Conservation (phyloP, 92 coral and sea anemone genomes). For the Siderastrea radians region DNA sequence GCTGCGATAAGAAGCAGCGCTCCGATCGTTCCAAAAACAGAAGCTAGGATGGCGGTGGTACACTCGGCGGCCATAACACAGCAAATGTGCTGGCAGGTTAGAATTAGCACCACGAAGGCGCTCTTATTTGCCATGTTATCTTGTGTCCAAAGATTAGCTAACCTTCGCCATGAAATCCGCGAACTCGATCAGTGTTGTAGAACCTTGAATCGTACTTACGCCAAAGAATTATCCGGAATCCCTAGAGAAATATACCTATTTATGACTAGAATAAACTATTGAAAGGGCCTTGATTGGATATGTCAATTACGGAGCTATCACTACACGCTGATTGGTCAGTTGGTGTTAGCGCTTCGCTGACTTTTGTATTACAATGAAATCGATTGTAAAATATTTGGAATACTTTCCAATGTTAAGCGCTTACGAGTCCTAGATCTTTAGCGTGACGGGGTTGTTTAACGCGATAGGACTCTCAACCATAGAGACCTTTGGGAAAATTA, state of each 20-base stretch:
- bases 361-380: conserved; percentile 37
- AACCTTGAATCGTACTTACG: conserved; percentile 1
- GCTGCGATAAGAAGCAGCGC: conserved; percentile 51
- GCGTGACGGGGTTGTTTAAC: not conserved
- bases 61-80: conserved; percentile 54
- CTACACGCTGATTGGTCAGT: conserved; percentile 69
- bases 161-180: conserved; percentile 8
- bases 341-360: conserved; percentile 62
- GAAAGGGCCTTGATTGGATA: conserved; percentile 47
- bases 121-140: conserved; percentile 12
- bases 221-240: conserved; percentile 36
- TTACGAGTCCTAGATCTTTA: not conserved
- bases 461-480: not conserved
- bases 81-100: conserved; percentile 27
- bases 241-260: conserved; percentile 46
- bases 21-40: conserved; percentile 85
- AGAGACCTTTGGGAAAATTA: not conserved
- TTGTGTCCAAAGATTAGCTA: conserved; percentile 1
- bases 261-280: conserved; percentile 18
- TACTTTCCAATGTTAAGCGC: conserved; percentile 19
- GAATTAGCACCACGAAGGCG: not conserved
- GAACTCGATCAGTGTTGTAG: not conserved
- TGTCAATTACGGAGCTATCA: conserved; percentile 58
- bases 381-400: conserved; percentile 36
- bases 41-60: conserved; percentile 63